Base-by-base conservation (phyloP, 1,140 invertebrate genomes). In the Arctopsyche grandis region DNA sequence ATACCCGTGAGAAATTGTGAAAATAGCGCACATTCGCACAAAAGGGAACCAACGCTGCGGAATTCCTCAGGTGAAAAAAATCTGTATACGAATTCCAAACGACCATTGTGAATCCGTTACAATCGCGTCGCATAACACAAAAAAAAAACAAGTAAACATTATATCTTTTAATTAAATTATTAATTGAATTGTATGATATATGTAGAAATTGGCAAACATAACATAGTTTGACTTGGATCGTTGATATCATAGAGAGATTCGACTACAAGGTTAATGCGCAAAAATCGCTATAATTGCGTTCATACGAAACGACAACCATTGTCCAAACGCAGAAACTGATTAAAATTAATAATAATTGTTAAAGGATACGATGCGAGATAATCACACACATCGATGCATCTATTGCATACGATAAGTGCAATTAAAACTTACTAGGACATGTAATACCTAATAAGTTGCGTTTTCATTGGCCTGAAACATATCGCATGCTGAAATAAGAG, bases 401-500 rank as follows among this genome's bases (percentile, higher is more conserved):
- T 5, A 60, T 3, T 60, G 29, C 29, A 38, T 38, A 4, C 29
- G 29, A 38, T 19, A 19, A 60, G 21, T 19, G 56, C 56, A 21
- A 21, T 19, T 29, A 21, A n/a, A 66, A 26, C 12, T 5, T 26
- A 60, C 19, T 24, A 66, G 1, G 21, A n/a, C n/a, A 26, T 1
- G 26, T 24, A 66, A 66, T 26, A 12, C 5, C 22, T 21, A 9
- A 12, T 14, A 26, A n/a, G n/a, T n/a, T 26, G 63, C 63, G 63
- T 24, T 14, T n/a, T 0, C 63, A 66, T 22, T 66, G 22, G 22
- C 63, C 63, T 66, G 63, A 66, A 66, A 66, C 22, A 22, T n/a
- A 66, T 66, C 63, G 63, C 63, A 24, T 66, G 63, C 63, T 66
- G 63, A 66, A 66, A 66, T 38, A 66, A 66, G n/a, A n/a, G n/a